These are phyloP conservation scores for Diaprepes abbreviatus DNA, from an alignment of 2,888 invertebrate genomes.

Conservation along the genomic window DNA sequence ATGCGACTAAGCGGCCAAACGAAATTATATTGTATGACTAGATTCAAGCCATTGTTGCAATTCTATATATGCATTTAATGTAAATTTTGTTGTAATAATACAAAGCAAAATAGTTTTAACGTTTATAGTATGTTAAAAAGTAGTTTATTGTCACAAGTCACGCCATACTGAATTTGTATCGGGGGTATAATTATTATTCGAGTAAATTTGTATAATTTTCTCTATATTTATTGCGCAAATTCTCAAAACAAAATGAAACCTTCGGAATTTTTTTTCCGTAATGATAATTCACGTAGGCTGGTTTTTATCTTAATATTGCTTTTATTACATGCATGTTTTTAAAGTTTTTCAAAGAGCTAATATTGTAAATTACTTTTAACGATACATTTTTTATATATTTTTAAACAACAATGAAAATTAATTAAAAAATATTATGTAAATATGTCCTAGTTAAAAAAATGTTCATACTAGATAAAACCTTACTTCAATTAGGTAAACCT, in stretches of 20 bases:
- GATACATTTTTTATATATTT: too few relatives aligned
- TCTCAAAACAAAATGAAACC: conserved; percentile 16
- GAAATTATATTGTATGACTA: conserved; percentile 33
- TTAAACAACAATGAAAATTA: too few relatives aligned
- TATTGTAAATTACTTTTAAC: too few relatives aligned
- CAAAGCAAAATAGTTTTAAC: conserved; percentile 41
- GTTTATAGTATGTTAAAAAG: conserved; percentile 46
- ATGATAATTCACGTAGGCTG: background rate
- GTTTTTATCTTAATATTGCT: background rate
- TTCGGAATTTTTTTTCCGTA: conserved; percentile 12
- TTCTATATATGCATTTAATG: conserved; percentile 36
- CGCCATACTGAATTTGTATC: conserved; percentile 40
- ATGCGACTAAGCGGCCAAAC: conserved; percentile 29
- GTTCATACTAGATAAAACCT: too few relatives aligned
- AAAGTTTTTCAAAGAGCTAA: too few relatives aligned
- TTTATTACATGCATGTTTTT: too few relatives aligned
- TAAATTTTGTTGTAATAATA: conserved; percentile 45
- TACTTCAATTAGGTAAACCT: too few relatives aligned
- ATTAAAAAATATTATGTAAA: too few relatives aligned
- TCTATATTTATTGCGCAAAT: conserved; percentile 33
- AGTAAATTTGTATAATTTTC: conserved; percentile 30
- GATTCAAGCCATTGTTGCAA: conserved; percentile 27
- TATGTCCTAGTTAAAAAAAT: too few relatives aligned
- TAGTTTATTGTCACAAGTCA: conserved; percentile 48
- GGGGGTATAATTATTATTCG: conserved; percentile 43